Percentiles rank a stretch among this genome's conserved stretches.
These are phyloP conservation scores for Australoheros scitulus DNA, from an alignment of 2,113 vertebrate species.

Conservation along the genomic window DNA sequence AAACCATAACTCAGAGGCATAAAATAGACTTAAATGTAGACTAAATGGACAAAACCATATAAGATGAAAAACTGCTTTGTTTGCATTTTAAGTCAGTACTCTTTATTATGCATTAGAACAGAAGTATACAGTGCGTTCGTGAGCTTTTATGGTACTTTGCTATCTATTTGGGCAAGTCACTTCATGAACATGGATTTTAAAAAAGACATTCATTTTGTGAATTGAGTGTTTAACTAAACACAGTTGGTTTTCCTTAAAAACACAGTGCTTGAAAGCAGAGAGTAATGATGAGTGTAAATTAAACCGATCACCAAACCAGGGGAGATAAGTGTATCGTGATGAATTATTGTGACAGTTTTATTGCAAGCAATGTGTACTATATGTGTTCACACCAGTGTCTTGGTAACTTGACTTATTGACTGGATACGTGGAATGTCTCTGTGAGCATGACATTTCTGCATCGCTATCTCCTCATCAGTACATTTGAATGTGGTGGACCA, in stretches of 20 bases:
- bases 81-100: constrained; percentile 24
- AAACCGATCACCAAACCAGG: constrained; percentile 16
- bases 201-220: constrained; percentile 18
- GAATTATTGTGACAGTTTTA: constrained; percentile 57
- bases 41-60: constrained; percentile 16
- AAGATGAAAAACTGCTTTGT: constrained; percentile 33
- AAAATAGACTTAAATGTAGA: constrained; percentile 51
- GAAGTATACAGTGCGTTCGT: not conserved
- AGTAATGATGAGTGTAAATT: constrained; percentile 35
- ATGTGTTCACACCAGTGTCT: constrained; percentile 36
- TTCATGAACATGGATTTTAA: not conserved
- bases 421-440: constrained; percentile 24
- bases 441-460: constrained; percentile 21
- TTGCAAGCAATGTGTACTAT: constrained; percentile 38
- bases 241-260: constrained; percentile 31
- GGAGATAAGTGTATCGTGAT: constrained; percentile 39
- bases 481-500: constrained; percentile 51
- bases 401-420: constrained; percentile 19
- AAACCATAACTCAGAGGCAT: constrained; percentile 36
- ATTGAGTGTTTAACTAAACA: constrained; percentile 33
- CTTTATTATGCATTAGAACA: not conserved
- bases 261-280: constrained; percentile 24
- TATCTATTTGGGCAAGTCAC: constrained; percentile 25
- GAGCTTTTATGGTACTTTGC: not conserved
- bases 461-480: constrained; percentile 41